Evolutionary conservation across 64 coral and sea anemone species (phyloP), one percentile per base, ranked within the genome.

Genomic region (Orbicella faveolata): DNA sequence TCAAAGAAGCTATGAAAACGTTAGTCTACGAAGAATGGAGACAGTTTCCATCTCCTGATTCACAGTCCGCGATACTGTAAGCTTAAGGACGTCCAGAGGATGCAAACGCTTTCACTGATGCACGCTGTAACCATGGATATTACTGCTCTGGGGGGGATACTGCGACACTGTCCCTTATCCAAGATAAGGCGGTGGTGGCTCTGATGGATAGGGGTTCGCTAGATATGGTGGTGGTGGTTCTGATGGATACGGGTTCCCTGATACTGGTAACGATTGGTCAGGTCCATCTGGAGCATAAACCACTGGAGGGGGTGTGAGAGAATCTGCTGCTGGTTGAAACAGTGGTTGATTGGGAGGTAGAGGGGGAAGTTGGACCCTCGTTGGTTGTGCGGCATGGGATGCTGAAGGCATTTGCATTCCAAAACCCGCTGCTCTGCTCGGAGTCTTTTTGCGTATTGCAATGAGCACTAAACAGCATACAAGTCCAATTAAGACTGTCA

Each of bases 221-320:
- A 55, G 79, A 55, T 81, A 81, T 54, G 79, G 79, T 81, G 79
- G 79, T 34, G 79, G 79, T 7, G 79, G 53, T 13, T 63, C n/a
- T 1, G 13, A 30, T 9, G 0, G 66, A n/a, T 59, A 1, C 1
- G 55, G 12, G 55, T 59, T 59, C 15, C 1, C 1, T 59, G 55
- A 2, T 14, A 5, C 21, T 70, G 67, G 67, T n/a, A 25, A 20
- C 2, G 21, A 25, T 70, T 20, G 21, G 23, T 70, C 23, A 6
- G 67, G 1, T 12, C 20, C 5, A 9, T 20, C 21, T 26, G 67
- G 67, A 70, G 1, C 67, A 70, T 26, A 70, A 33, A 20, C n/a
- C 67, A 70, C 67, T n/a, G 67, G 3, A 70, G n/a, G 67, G 67
- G 67, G n/a, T 70, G 67, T 4, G 4, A n/a, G 6, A 25, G 21